These are phyloP conservation scores for Lepidocolaptes lacrymiger DNA, from an alignment of 2,797 vertebrate species.

Conservation along the genomic window DNA sequence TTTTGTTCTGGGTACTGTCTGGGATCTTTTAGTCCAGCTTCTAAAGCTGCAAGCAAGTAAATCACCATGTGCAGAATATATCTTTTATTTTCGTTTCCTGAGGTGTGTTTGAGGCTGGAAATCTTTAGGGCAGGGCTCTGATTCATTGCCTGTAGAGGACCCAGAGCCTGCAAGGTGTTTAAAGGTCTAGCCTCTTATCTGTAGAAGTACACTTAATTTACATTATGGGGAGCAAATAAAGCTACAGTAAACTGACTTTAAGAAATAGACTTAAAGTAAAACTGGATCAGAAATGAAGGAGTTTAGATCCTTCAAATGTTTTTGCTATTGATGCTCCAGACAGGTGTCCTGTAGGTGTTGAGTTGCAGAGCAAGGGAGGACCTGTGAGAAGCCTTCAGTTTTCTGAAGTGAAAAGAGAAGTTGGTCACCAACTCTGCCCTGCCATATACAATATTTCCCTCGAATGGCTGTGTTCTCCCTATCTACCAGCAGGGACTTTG, in stretches of 20 bases:
- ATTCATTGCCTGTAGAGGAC: neutral
- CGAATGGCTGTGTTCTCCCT: neutral
- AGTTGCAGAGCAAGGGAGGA: neutral
- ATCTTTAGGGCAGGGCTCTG: neutral
- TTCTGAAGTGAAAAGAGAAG: neutral
- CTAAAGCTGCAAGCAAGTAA: neutral
- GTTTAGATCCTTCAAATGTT: accelerated
- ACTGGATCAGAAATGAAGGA: neutral
- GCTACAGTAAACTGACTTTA: neutral
- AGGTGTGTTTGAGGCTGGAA: neutral
- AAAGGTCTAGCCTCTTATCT: neutral
- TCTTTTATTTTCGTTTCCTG: neutral
- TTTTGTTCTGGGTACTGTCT: neutral
- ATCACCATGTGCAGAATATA: neutral
- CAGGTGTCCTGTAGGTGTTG: neutral
- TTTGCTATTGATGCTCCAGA: neutral
- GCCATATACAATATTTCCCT: accelerated
- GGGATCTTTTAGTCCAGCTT: neutral
- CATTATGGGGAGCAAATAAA: neutral
- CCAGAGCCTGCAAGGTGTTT: neutral
- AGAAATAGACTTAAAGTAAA: neutral
- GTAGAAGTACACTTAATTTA: neutral
- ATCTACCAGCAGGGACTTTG: neutral
- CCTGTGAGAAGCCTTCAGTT: neutral
- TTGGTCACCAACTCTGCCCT: neutral